Conservation (phyloP, 2,113 vertebrate genomes). For the Xyliphius kryptos region DNA sequence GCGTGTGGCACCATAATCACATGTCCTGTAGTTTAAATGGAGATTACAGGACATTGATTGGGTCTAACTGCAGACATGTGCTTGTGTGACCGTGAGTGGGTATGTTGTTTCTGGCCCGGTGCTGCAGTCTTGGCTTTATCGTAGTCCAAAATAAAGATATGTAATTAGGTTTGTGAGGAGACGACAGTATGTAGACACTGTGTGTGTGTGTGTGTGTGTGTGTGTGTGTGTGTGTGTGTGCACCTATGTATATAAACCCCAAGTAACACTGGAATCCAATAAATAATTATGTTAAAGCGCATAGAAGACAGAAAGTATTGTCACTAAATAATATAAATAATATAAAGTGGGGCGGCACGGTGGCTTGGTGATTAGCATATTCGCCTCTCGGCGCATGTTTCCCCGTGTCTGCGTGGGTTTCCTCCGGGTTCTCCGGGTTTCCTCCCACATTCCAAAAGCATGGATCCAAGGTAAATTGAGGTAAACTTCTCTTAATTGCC, state of each 20-base stretch:
- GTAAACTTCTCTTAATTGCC: no score
- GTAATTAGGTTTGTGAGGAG: conserved; percentile 14
- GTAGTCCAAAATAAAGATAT: conserved; percentile 18
- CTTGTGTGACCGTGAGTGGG: conserved; percentile 29
- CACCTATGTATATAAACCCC: conserved; percentile 27
- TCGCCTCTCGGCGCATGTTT: no score
- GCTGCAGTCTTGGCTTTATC: conserved; percentile 1
- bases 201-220: conserved; percentile 23
- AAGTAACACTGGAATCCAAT: conserved; percentile 54
- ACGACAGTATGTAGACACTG: conserved; percentile 1
- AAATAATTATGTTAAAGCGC: conserved; percentile 42
- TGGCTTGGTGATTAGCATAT: no score
- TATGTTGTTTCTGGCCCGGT: conserved; percentile 5
- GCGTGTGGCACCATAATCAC: conserved; percentile 9
- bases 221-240: conserved; percentile 13
- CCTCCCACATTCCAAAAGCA: no score
- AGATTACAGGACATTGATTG: conserved; percentile 65
- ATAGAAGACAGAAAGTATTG: conserved; percentile 14
- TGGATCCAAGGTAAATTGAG: no score
- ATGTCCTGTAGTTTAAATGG: conserved; percentile 42
- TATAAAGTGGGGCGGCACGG: no score
- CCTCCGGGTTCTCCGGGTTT: no score
- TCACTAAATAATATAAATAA: no score
- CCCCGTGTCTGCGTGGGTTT: no score
- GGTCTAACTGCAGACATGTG: conserved; percentile 65